phyloP scores from a whole-genome alignment of 2,888 invertebrate species.

The Cataglyphis albicans region DNA sequence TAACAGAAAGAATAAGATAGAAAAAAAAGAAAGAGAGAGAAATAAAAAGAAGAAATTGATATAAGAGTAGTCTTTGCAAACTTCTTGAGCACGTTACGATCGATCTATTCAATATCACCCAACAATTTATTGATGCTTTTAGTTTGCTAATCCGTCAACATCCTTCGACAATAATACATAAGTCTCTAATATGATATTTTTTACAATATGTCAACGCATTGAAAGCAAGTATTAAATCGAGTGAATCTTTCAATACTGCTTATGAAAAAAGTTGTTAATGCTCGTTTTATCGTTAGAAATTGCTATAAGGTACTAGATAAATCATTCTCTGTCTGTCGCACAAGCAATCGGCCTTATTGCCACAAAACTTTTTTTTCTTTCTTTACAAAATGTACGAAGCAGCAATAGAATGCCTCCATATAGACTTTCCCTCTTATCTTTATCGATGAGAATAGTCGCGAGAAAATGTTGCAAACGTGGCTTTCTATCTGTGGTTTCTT shows the following conservation, averaged over 20 bases:
- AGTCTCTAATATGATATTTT: slow-evolving; percentile 53
- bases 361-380: background rate
- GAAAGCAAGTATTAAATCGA: slow-evolving; percentile 64
- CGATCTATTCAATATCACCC: slow-evolving; percentile 61
- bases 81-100: background rate
- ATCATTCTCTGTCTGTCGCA: slow-evolving; percentile 43
- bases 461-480: slow-evolving; percentile 5
- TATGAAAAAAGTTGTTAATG: slow-evolving; percentile 74
- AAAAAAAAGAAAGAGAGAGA: background rate
- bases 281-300: slow-evolving; percentile 5
- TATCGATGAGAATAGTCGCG: slow-evolving; percentile 7
- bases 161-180: slow-evolving; percentile 25
- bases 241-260: slow-evolving; percentile 74
- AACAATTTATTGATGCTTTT: slow-evolving; percentile 56
- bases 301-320: slow-evolving; percentile 49
- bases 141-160: slow-evolving; percentile 58
- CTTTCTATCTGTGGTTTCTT: slow-evolving; percentile 5
- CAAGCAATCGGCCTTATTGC: slow-evolving; percentile 24
- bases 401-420: background rate
- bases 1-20: background rate
- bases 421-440: slow-evolving; percentile 18
- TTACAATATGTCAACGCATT: slow-evolving; percentile 58
- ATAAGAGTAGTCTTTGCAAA: slow-evolving; percentile 34
- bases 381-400: background rate
- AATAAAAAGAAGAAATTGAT: slow-evolving; percentile 45